Evolutionary conservation across 2,888 invertebrate genomes (phyloP).

Genomic region (Hetaerina titia): DNA sequence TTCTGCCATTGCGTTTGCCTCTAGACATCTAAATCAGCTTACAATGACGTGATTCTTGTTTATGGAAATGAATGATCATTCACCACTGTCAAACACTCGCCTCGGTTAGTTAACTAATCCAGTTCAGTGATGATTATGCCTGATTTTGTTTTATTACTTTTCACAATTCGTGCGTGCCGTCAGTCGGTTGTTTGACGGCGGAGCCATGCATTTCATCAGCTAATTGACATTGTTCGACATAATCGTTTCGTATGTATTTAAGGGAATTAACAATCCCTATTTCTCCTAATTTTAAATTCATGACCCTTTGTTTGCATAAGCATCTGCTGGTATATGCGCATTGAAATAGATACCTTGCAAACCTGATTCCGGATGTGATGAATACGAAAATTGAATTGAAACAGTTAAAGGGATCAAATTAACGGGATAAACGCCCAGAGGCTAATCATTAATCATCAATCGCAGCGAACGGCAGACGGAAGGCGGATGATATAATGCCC

Average conservation of each 20-base stretch:
- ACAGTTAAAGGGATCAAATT: slow-evolving; percentile 57
- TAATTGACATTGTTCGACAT: not conserved
- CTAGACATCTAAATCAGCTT: not conserved
- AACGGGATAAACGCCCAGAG: slow-evolving; percentile 35
- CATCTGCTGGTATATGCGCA: not conserved
- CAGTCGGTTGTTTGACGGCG: not conserved
- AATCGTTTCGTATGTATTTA: slow-evolving; percentile 22
- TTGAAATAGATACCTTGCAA: slow-evolving; percentile 22
- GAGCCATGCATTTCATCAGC: not conserved
- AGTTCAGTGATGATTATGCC: not conserved
- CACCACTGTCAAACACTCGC: slow-evolving; percentile 10
- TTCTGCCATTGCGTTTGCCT: not conserved
- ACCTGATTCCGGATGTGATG: slow-evolving; percentile 50
- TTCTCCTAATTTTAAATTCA: not conserved
- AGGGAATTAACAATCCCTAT: slow-evolving; percentile 41
- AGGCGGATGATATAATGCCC: not conserved
- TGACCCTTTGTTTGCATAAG: not conserved
- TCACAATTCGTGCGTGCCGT: not conserved
- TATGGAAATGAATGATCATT: slow-evolving; percentile 17
- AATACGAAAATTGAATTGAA: slow-evolving; percentile 53
- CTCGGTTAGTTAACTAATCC: slow-evolving; percentile 4
- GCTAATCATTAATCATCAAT: slow-evolving; percentile 56
- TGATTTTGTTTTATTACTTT: slow-evolving; percentile 2
- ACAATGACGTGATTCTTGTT: slow-evolving; percentile 10
- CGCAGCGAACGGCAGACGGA: not conserved